Conservation (phyloP, 2,797 vertebrate genomes). For the Stomatorhinus walkeri region DNA sequence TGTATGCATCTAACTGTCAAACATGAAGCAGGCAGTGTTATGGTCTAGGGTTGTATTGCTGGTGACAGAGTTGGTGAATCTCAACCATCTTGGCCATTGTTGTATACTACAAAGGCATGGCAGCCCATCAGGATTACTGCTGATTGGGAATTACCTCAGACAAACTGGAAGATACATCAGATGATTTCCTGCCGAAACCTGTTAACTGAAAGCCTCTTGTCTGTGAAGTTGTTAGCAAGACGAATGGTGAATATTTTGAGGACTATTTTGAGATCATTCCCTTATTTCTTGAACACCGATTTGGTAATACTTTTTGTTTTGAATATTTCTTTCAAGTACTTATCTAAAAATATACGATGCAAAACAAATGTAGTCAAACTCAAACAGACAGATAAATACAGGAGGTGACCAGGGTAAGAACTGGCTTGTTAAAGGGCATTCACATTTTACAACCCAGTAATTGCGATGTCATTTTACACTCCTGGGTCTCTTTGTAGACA, state of each 20-base stretch:
- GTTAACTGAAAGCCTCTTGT: neutral
- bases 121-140: neutral
- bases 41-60: neutral
- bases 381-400: neutral
- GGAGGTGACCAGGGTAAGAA: neutral
- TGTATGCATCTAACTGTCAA: neutral
- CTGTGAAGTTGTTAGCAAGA: neutral
- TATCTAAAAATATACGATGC: neutral
- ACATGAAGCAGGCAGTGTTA: neutral
- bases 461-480: constrained; percentile 31
- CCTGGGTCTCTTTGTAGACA: constrained; percentile 13
- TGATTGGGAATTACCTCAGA: neutral
- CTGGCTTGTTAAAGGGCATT: constrained; percentile 16
- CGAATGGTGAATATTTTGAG: neutral
- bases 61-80: neutral
- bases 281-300: neutral
- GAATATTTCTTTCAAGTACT: neutral
- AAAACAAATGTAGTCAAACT: neutral
- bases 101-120: neutral
- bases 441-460: constrained; percentile 3
- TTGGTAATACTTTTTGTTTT: neutral
- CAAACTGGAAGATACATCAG: neutral
- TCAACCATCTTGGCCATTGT: neutral
- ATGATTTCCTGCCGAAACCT: neutral
- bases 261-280: neutral